A percentile compares a stretch with the other conserved stretches of the same genome.
Conservation (phyloP, 2,888 invertebrate genomes). For the Escarpia spicata region DNA sequence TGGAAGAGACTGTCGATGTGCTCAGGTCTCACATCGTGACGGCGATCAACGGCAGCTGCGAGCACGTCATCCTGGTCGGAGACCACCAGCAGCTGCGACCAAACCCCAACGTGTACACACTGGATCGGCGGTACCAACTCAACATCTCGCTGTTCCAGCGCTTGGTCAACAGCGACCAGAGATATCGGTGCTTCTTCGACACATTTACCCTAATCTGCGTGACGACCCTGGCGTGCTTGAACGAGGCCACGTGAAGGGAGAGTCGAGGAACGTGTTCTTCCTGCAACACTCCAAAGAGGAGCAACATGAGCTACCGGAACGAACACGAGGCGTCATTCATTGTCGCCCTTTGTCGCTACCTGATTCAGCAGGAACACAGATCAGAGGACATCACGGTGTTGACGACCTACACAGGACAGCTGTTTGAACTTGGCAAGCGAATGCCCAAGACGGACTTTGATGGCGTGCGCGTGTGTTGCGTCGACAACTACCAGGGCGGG, state of each 20-base stretch:
- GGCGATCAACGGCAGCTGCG: slow-evolving; percentile 76
- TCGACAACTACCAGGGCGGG: slow-evolving; percentile 63
- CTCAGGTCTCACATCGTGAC: slow-evolving; percentile 85
- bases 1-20: slow-evolving; percentile 91
- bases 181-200: slow-evolving; percentile 52
- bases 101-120: slow-evolving; percentile 75
- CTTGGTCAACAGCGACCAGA: slow-evolving; percentile 74
- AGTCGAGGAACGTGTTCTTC: slow-evolving; percentile 56
- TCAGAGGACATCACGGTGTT: slow-evolving; percentile 57
- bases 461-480: slow-evolving; percentile 51
- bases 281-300: slow-evolving; percentile 55
- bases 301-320: slow-evolving; percentile 53
- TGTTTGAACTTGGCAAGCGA: slow-evolving; percentile 47
- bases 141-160: slow-evolving; percentile 86
- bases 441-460: slow-evolving; percentile 50
- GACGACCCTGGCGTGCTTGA: slow-evolving; percentile 50
- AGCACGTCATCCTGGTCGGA: slow-evolving; percentile 85
- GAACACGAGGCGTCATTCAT: slow-evolving; percentile 56
- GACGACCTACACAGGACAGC: slow-evolving; percentile 61
- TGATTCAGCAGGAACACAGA: slow-evolving; percentile 58
- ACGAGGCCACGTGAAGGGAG: slow-evolving; percentile 51
- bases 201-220: slow-evolving; percentile 54
- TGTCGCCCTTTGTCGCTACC: slow-evolving; percentile 51
- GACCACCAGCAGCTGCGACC: slow-evolving; percentile 87
- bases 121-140: slow-evolving; percentile 75